Conservation (phyloP, 2,888 invertebrate genomes). For the Dexiosoma caninum region DNA sequence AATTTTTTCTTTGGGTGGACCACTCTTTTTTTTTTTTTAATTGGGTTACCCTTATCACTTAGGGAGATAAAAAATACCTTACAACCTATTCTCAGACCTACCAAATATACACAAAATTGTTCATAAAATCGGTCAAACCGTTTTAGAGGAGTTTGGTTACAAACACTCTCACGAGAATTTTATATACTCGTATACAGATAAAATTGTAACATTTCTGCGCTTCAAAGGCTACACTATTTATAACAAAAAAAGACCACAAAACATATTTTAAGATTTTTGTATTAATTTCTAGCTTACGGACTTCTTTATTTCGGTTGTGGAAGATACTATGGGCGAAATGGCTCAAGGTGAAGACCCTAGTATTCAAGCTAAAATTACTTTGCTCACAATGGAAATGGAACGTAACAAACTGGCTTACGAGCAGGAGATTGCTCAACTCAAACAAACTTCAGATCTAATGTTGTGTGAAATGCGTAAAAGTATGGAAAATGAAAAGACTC, state of each 20-base stretch:
- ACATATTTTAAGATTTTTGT: neutral
- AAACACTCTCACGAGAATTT: no score
- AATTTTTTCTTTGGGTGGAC: no score
- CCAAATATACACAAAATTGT: no score
- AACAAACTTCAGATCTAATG: slow-evolving; percentile 82
- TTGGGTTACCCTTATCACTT: no score
- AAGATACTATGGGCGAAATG: slow-evolving; percentile 83
- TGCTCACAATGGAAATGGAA: slow-evolving; percentile 84
- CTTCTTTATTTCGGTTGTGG: slow-evolving; percentile 84
- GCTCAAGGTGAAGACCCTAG: slow-evolving; percentile 78
- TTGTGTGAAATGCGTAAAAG: slow-evolving; percentile 84
- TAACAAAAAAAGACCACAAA: neutral
- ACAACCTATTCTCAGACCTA: no score
- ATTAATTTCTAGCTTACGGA: slow-evolving; percentile 80
- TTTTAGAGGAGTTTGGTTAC: no score
- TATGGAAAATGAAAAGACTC: slow-evolving; percentile 84
- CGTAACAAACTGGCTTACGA: slow-evolving; percentile 84
- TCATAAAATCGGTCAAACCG: no score
- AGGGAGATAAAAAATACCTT: no score
- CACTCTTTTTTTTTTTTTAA: no score
- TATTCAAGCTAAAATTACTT: slow-evolving; percentile 80
- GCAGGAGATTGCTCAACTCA: slow-evolving; percentile 86
- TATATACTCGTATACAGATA: no score
- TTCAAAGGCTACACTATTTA: no score
- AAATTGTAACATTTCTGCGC: no score